Evolutionary conservation across 2,888 invertebrate species (phyloP), one percentile per base, ranked within the genome.

Genomic region (Lasioglossum vierecki): DNA sequence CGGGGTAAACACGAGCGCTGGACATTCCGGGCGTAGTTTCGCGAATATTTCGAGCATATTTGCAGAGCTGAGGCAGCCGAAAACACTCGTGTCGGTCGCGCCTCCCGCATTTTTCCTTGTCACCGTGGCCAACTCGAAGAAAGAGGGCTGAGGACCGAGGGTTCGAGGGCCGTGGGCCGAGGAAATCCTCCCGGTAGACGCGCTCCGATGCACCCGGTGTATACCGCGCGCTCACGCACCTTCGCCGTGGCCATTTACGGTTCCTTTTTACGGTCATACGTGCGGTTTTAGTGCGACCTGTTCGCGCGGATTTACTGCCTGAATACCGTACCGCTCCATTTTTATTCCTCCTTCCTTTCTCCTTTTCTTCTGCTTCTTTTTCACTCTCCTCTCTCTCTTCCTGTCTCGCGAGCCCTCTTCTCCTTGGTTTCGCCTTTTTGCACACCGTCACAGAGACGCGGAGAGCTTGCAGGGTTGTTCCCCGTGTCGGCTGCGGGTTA

Each of bases 11-110:
- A 88, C 86, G 84, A 84, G 85, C 80, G 76, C 80, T 44, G 83
- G 79, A 82, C 89, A 89, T 91, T 91, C 90, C 89, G 66, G 63
- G 79, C 89, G 83, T 89, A 82, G 75, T 66, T 78, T 53, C 41
- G 68, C 60, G 68, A 79, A 85, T 82, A 74, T 76, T 60, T 76
- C 75, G 75, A 49, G 53, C 70, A 57, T 81, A 85, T 74, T 85
- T 68, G 74, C 63, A n/a, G 44, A 44, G n/a, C n/a, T 11, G 30
- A 71, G 75, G 70, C 75, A 30, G 79, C 76, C 76, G 63, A 83
- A 86, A 86, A 79, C 74, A 57, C n/a, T 60, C 74, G 80, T 71
- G 85, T 44, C 82, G 73, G 35, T 82, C 79, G 66, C 82, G 26
- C 79, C 80, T 66, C 72, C 44, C 53, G 81, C 66, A 75, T 82